phyloP scores from a whole-genome alignment of 2,888 invertebrate species.

The Arctia plantaginis region DNA sequence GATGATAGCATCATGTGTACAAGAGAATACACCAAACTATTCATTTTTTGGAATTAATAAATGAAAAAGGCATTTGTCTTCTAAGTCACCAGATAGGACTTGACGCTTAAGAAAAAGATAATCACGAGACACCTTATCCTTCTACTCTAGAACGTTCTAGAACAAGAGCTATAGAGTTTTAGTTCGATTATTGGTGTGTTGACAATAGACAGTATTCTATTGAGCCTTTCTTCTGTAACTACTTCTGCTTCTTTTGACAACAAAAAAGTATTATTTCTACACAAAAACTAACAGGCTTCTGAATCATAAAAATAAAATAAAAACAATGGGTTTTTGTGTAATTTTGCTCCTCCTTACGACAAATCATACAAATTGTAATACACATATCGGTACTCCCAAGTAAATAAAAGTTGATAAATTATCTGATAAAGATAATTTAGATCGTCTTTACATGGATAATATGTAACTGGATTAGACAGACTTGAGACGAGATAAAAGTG shows the following conservation, averaged over 20 bases:
- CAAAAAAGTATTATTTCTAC: background rate
- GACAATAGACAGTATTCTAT: background rate
- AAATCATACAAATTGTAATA: constrained; percentile 69
- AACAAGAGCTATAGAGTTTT: too few relatives aligned
- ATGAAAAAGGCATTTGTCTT: too few relatives aligned
- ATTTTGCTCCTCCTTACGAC: constrained; percentile 37
- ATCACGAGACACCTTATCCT: too few relatives aligned
- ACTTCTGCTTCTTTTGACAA: background rate
- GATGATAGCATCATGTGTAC: too few relatives aligned
- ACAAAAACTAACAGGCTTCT: background rate
- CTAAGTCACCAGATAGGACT: too few relatives aligned
- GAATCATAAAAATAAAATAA: background rate
- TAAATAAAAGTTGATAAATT: constrained; percentile 76
- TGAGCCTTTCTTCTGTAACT: background rate
- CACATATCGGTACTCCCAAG: constrained; percentile 50
- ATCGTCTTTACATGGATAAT: constrained; percentile 37
- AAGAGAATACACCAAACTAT: too few relatives aligned
- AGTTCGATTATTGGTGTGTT: too few relatives aligned
- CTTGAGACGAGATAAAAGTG: too few relatives aligned
- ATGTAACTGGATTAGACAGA: constrained; percentile 54
- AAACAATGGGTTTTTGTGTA: constrained; percentile 4
- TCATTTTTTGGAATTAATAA: too few relatives aligned
- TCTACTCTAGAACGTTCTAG: too few relatives aligned
- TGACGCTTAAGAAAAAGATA: too few relatives aligned
- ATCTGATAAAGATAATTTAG: constrained; percentile 75